These are phyloP conservation scores for Eristalis arbustorum DNA, from an alignment of 2,888 invertebrate genomes.

Conservation along the genomic window DNA sequence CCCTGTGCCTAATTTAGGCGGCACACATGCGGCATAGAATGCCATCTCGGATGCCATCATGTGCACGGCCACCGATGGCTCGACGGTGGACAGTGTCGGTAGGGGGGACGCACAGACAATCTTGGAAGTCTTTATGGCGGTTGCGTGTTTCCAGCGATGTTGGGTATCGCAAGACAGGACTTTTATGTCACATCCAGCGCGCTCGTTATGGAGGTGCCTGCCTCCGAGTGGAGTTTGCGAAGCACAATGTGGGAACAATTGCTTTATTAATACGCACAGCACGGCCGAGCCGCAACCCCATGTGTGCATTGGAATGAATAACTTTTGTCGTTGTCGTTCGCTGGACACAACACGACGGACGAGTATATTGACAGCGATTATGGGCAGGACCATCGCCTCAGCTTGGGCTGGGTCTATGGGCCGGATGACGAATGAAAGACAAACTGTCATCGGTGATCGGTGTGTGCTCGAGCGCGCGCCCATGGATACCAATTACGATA, in stretches of 20 bases:
- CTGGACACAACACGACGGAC: conserved; percentile 3
- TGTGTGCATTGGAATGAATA: conserved; percentile 38
- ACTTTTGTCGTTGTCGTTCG: conserved; percentile 14
- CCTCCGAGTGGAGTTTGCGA: background rate
- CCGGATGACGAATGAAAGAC: conserved; percentile 1
- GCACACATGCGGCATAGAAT: conserved; percentile 58
- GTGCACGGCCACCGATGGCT: background rate
- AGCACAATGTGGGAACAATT: conserved; percentile 48
- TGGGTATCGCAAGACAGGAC: conserved; percentile 34
- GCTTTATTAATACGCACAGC: conserved; percentile 66
- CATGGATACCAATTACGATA: conserved; percentile 67
- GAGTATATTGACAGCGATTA: conserved; percentile 28
- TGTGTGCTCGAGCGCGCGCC: conserved; percentile 18
- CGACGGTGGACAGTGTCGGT: too few species aligned
- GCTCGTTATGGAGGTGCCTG: conserved; percentile 33
- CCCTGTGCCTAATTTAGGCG: conserved; percentile 59
- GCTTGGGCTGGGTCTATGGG: conserved; percentile 16
- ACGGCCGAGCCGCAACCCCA: conserved; percentile 38
- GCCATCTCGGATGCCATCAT: conserved; percentile 41
- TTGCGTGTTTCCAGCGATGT: conserved; percentile 39
- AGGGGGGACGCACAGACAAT: too few species aligned
- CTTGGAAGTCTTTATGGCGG: conserved; percentile 56
- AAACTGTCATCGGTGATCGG: conserved; percentile 50
- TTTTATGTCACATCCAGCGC: conserved; percentile 42
- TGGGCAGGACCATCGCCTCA: background rate